These are phyloP conservation scores for Pogonognathellus flavescens DNA, from an alignment of 1,140 invertebrate species.

Conservation along the genomic window DNA sequence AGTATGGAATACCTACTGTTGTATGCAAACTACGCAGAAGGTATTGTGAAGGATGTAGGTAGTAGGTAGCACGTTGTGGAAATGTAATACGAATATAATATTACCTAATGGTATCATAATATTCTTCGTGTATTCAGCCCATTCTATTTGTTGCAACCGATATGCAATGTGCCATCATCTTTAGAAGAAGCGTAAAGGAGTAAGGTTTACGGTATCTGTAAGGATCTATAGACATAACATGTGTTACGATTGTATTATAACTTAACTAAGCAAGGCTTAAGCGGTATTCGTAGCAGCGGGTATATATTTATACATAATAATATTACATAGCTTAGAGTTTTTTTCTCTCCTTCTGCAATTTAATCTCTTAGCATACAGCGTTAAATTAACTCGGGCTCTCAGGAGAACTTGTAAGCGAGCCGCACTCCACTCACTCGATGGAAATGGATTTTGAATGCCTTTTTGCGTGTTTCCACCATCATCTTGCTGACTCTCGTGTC, in stretches of 20 bases:
- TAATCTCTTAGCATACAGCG: constrained; percentile 65
- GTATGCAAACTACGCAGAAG: constrained; percentile 18
- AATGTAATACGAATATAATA: too few relatives aligned
- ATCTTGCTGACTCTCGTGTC: constrained; percentile 43
- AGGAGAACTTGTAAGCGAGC: constrained; percentile 58
- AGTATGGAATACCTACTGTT: too few relatives aligned
- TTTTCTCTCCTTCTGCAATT: constrained; percentile 57
- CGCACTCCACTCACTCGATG: constrained; percentile 54
- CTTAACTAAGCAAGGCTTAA: too few relatives aligned
- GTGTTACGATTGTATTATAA: too few relatives aligned
- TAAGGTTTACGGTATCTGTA: too few relatives aligned
- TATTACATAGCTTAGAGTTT: constrained; percentile 22
- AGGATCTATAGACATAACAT: too few relatives aligned
- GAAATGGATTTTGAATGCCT: constrained; percentile 64
- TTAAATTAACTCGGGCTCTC: constrained; percentile 65
- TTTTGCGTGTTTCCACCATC: constrained; percentile 60
- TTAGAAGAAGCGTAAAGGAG: too few relatives aligned
- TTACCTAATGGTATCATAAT: not conserved
- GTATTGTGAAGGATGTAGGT: too few relatives aligned
- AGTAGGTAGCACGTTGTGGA: too few relatives aligned
- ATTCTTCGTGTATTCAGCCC: not conserved
- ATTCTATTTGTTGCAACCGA: not conserved
- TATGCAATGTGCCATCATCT: too few relatives aligned
- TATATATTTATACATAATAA: not conserved
- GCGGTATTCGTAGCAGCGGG: too few relatives aligned